A percentile compares a stretch with the other conserved stretches of the same genome.
Conservation (phyloP, 2,888 invertebrate genomes). For the Andrena haemorrhoa region DNA sequence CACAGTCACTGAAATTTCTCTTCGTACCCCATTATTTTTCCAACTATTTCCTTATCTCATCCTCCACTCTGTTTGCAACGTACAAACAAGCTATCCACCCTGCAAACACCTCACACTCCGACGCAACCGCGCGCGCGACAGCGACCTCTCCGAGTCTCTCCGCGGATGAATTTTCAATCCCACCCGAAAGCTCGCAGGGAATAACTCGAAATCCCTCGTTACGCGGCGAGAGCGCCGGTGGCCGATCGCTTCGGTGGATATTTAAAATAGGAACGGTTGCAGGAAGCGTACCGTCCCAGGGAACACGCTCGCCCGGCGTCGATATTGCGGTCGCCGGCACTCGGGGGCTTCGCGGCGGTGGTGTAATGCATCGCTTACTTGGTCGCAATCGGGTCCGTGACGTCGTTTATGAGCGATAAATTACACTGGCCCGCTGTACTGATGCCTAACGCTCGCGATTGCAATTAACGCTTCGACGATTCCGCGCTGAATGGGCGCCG, state of each 20-base stretch:
- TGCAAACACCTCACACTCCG: background rate
- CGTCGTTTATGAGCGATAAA: constrained; percentile 54
- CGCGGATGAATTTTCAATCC: background rate
- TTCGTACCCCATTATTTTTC: background rate
- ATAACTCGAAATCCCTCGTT: constrained; percentile 3
- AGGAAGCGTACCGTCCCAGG: background rate
- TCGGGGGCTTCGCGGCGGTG: constrained; percentile 3
- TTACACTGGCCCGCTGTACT: constrained; percentile 19
- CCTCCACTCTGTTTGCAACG: background rate
- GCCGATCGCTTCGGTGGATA: background rate
- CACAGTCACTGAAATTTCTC: too few species aligned
- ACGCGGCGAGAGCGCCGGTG: background rate
- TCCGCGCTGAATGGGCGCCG: constrained; percentile 30
- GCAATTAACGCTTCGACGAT: constrained; percentile 57
- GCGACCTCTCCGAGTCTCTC: background rate
- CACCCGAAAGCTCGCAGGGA: background rate
- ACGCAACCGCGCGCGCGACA: background rate
- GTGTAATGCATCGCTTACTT: constrained; percentile 31
- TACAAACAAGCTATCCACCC: background rate
- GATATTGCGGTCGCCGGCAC: constrained; percentile 7
- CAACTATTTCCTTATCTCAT: background rate
- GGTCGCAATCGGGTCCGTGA: constrained; percentile 36
- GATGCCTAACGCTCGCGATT: constrained; percentile 47
- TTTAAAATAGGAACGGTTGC: background rate
- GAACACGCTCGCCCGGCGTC: background rate